Evolutionary conservation across 2,797 vertebrate genomes (phyloP).

Genomic region (Xenops minutus): DNA sequence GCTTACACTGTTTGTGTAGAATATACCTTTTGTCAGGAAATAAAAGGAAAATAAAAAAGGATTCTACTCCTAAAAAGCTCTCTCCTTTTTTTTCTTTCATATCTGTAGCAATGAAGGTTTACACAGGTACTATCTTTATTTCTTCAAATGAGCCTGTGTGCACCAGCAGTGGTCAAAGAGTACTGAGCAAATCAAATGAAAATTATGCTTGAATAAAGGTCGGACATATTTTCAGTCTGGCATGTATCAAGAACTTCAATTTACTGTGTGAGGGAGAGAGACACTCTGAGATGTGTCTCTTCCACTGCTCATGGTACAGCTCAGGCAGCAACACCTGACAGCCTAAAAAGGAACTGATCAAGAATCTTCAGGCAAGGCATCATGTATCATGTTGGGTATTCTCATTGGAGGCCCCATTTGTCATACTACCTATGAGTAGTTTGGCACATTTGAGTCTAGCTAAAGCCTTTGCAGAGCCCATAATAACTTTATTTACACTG

Average conservation of each 20-base stretch:
- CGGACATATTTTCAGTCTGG: not conserved
- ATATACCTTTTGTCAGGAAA: not conserved
- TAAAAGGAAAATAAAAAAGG: not conserved
- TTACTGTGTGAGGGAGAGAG: fast-evolving
- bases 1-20: not conserved
- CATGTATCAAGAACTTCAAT: not conserved
- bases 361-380: not conserved
- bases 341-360: fast-evolving
- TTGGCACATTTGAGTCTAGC: not conserved
- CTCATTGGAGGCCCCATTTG: not conserved
- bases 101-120: not conserved
- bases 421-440: not conserved
- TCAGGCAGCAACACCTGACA: not conserved
- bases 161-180: not conserved
- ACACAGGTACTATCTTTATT: not conserved
- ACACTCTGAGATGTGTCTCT: fast-evolving
- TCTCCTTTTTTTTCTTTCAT: not conserved
- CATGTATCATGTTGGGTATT: fast-evolving
- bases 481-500: not conserved
- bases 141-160: fast-evolving
- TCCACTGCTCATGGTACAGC: not conserved
- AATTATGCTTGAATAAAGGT: not conserved
- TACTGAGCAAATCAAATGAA: not conserved
- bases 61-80: not conserved
- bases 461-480: not conserved